A percentile compares a stretch with the other conserved stretches of the same genome.
phyloP scores from a whole-genome alignment of 2,113 vertebrate species.

The Tachysurus fulvidraco region DNA sequence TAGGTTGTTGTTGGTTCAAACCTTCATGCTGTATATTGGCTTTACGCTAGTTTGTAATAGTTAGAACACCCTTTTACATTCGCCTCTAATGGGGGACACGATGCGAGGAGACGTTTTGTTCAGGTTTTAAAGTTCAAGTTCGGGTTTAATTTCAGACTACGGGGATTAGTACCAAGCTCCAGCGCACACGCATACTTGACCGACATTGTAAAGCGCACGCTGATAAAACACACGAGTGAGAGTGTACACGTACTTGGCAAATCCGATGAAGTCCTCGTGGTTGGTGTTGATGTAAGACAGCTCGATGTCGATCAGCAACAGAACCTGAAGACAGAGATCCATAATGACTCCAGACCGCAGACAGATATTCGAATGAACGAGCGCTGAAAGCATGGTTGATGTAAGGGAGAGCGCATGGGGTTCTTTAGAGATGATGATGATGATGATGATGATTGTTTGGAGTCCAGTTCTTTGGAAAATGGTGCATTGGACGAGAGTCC shows the following conservation, averaged over 20 bases:
- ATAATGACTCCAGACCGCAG: neutral
- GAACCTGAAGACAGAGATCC: conserved; percentile 72
- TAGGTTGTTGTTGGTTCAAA: neutral
- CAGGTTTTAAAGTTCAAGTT: neutral
- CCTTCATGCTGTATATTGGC: no score
- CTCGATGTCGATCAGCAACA: conserved; percentile 95
- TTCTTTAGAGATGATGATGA: neutral
- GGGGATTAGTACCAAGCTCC: conserved; percentile 3
- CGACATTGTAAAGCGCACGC: conserved; percentile 10
- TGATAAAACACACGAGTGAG: neutral
- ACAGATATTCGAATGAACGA: neutral
- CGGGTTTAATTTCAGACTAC: neutral
- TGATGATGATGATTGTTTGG: neutral
- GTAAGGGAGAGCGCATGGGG: neutral
- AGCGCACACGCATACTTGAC: conserved; percentile 14
- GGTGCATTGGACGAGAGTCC: neutral
- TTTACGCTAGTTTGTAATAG: neutral
- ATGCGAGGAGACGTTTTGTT: neutral
- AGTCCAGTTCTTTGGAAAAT: neutral
- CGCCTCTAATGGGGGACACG: neutral
- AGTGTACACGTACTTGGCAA: conserved; percentile 86
- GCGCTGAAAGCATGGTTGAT: neutral
- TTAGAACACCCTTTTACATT: neutral
- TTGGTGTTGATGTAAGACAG: conserved; percentile 99
- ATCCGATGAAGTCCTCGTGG: conserved; percentile 98